Percentiles rank a stretch among this genome's conserved stretches.
Conservation (phyloP, 1,140 invertebrate genomes). For the Nebria ingens region DNA sequence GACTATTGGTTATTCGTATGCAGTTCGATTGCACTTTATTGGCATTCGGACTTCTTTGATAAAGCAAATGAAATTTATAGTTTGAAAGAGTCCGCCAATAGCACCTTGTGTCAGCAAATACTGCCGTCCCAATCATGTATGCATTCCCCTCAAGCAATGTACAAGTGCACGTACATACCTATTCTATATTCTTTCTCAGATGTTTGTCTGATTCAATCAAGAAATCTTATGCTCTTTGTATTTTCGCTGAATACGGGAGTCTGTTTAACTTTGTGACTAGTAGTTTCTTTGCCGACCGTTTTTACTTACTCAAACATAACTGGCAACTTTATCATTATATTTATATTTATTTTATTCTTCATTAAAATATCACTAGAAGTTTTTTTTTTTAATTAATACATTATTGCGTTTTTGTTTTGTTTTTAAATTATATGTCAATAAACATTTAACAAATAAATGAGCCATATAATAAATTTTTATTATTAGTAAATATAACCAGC, state of each 20-base stretch:
- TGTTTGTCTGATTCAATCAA: conserved; percentile 4
- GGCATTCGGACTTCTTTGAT: conserved; percentile 3
- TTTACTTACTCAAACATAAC: too few relatives aligned
- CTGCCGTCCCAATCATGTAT: conserved; percentile 3
- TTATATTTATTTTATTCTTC: too few relatives aligned
- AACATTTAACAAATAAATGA: too few relatives aligned
- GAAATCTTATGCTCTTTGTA: conserved; percentile 5
- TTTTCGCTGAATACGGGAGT: background rate
- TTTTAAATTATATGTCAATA: too few relatives aligned
- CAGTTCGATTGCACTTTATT: background rate
- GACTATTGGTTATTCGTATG: background rate
- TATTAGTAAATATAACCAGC: too few relatives aligned
- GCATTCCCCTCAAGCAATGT: background rate
- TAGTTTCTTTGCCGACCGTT: background rate
- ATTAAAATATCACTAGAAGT: too few relatives aligned
- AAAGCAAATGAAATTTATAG: conserved; percentile 2
- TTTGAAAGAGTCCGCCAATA: conserved; percentile 4
- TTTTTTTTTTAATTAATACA: too few relatives aligned
- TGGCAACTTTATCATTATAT: too few relatives aligned
- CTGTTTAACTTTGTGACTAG: background rate
- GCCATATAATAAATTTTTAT: too few relatives aligned
- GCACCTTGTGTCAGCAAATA: conserved; percentile 6
- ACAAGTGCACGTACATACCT: background rate
- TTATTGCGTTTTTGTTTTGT: too few relatives aligned
- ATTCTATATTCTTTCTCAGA: background rate